Evolutionary conservation across 2,113 vertebrate species (phyloP).

Genomic region (Euleptes europaea): DNA sequence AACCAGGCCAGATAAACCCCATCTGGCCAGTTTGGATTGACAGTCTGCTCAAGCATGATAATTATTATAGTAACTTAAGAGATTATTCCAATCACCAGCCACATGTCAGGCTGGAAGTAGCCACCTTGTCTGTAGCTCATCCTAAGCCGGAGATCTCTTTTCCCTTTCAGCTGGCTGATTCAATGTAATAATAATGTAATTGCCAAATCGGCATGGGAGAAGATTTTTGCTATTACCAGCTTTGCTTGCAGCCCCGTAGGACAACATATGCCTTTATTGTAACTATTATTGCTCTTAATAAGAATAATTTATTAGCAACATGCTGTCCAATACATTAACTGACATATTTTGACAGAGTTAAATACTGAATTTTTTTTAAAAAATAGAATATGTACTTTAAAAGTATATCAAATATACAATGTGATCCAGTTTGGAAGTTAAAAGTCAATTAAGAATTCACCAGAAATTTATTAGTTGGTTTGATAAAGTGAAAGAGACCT

Average conservation of each 20-base stretch:
- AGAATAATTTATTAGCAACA: neutral
- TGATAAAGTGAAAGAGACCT: too few species aligned
- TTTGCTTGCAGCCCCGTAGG: slow-evolving; percentile 37
- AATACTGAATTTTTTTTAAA: neutral
- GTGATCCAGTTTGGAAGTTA: neutral
- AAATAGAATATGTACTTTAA: neutral
- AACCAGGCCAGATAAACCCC: slow-evolving; percentile 53
- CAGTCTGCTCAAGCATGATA: slow-evolving; percentile 44
- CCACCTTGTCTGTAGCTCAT: slow-evolving; percentile 24
- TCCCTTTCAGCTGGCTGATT: slow-evolving; percentile 12
- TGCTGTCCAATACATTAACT: neutral
- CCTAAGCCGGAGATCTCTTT: slow-evolving; percentile 28
- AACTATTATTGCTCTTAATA: slow-evolving; percentile 13
- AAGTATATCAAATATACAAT: too few species aligned
- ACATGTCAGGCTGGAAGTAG: slow-evolving; percentile 12
- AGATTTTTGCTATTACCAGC: slow-evolving; percentile 53
- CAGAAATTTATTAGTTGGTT: too few species aligned
- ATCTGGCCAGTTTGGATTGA: slow-evolving; percentile 54
- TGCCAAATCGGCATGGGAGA: slow-evolving; percentile 48
- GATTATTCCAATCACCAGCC: slow-evolving; percentile 58
- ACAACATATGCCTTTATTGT: slow-evolving; percentile 19
- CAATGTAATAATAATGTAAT: slow-evolving; percentile 27
- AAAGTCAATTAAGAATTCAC: neutral
- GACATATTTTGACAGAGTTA: slow-evolving; percentile 10
- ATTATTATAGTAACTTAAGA: slow-evolving; percentile 66